Base-by-base conservation (phyloP, 2,888 invertebrate genomes). In the Synergus japonicus region DNA sequence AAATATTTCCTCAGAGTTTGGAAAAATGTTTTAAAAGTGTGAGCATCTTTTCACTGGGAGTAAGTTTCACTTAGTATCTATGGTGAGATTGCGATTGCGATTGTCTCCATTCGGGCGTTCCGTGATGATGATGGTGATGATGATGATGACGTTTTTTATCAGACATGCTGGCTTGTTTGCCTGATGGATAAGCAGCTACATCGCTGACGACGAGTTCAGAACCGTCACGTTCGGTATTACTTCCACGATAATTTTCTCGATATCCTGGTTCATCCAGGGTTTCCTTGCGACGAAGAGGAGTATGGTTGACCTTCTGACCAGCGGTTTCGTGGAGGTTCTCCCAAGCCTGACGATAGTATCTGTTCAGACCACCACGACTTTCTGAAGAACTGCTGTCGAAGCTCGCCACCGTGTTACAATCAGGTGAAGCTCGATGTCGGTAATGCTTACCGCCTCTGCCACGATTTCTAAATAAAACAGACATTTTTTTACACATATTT, bases 261-360 rank as follows among this genome's bases (percentile, higher is more conserved):
- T 92, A 91, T 81, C 91, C 90, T 83, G 95, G 95, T 87, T 95
- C 95, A 92, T 96, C 96, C 88, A 96, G 92, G 54, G 95, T 95
- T 86, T 96, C 96, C 90, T 96, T 96, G 78, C 95, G 94, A 76
- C 95, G 93, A 76, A 95, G 91, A 0, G 95, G 94, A 88, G 93
- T 93, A 87, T 95, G 95, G 90, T 93, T 93, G 0, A 91, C 89
- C 88, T 95, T 95, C 37, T 94, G 94, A 1, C 95, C 95, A 4
- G 96, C 95, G 5, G 96, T 95, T 91, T 97, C 97, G 91, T 97
- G 97, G 4, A 98, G 94, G 91, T 97, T 97, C 91, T 98, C 97
- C 98, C 98, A 98, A 3, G 98, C 98, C 92, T 97, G 96, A 44
- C 97, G 95, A 93, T 98, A 98, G 92, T 97, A 97, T 81, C 97